Evolutionary conservation across 2,797 vertebrate species (phyloP).

Genomic region (Rachycentron canadum): DNA sequence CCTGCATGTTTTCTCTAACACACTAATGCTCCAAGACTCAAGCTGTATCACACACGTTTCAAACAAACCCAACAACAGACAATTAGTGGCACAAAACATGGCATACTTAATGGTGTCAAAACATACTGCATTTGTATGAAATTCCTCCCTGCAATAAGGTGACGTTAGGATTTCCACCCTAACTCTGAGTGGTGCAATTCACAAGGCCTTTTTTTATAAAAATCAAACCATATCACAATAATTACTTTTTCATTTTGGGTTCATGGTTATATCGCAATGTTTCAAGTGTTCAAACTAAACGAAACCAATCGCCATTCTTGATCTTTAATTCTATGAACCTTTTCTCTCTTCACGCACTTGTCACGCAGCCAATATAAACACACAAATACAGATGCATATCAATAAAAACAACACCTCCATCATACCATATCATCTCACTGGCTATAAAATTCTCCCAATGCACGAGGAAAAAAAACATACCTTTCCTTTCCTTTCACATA

Average conservation of each 20-base stretch:
- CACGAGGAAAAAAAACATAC: slow-evolving; percentile 10
- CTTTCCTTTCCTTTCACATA: slow-evolving; percentile 2
- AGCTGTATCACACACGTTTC: not conserved
- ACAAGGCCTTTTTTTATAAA: slow-evolving; percentile 21
- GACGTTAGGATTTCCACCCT: slow-evolving; percentile 16
- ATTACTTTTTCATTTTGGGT: not conserved
- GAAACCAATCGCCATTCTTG: slow-evolving; percentile 6
- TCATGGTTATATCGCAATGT: not conserved
- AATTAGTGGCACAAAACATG: slow-evolving; percentile 24
- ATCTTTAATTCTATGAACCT: slow-evolving; percentile 14
- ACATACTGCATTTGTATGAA: slow-evolving; percentile 19
- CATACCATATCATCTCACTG: slow-evolving; percentile 22
- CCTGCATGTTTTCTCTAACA: slow-evolving; percentile 15
- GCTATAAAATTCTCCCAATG: slow-evolving; percentile 21
- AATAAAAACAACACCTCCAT: slow-evolving; percentile 37
- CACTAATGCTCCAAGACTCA: not conserved
- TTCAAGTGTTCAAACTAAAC: slow-evolving; percentile 34
- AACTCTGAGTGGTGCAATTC: slow-evolving; percentile 28
- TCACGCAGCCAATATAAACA: slow-evolving; percentile 47
- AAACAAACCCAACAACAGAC: slow-evolving; percentile 12
- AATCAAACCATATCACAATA: slow-evolving; percentile 7
- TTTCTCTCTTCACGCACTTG: slow-evolving; percentile 14
- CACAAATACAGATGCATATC: slow-evolving; percentile 46
- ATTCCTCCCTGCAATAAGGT: slow-evolving; percentile 41
- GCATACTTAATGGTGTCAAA: slow-evolving; percentile 3